Base-by-base conservation (phyloP, 2,797 vertebrate genomes). In the Manis javanica region DNA sequence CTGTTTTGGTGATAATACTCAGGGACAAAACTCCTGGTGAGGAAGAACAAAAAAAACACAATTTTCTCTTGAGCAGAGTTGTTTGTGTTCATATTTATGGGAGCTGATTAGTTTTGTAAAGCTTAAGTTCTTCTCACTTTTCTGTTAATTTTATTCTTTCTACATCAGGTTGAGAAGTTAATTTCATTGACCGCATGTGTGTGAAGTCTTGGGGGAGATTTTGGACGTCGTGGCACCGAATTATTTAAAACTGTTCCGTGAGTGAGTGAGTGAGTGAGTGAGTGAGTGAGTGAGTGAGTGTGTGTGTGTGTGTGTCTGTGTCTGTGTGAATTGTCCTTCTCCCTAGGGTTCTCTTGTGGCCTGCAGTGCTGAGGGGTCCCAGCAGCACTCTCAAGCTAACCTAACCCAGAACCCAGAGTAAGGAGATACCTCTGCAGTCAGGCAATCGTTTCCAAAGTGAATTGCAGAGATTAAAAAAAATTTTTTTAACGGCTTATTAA, bases 51-150 rank as follows among this genome's bases (percentile, higher is more conserved):
- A 78, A 39, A 7, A 51, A 91, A 42, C 81, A 37, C 72, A 37
- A 57, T 94, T 96, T 94, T 96, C 94, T 97, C 77, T 96, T 86
- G 46, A 91, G 21, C 24, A 37, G 46, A 87, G 26, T 92, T 94
- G 64, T 95, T 96, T 84, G 68, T 85, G 66, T 94, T 97, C 39
- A 12, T 90, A 74, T 95, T 93, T 87, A 39, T 96, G 75, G 78
- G 79, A 79, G 57, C 75, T 95, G 81, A 95, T 92, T 92, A 66
- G n/a, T 92, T 96, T 97, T 94, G 63, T 82, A 91, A 96, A 97
- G 57, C 18, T 46, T 71, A 57, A 66, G 31, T 96, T 26, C 29
- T 57, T 90, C 87, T 83, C 72, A 79, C 64, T 94, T 91, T 90
- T 85, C 14, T 79, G 63, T 93, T 95, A 53, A 90, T 63, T 95